These are phyloP conservation scores for Pica pica DNA, from an alignment of 2,113 vertebrate genomes.

Conservation along the genomic window DNA sequence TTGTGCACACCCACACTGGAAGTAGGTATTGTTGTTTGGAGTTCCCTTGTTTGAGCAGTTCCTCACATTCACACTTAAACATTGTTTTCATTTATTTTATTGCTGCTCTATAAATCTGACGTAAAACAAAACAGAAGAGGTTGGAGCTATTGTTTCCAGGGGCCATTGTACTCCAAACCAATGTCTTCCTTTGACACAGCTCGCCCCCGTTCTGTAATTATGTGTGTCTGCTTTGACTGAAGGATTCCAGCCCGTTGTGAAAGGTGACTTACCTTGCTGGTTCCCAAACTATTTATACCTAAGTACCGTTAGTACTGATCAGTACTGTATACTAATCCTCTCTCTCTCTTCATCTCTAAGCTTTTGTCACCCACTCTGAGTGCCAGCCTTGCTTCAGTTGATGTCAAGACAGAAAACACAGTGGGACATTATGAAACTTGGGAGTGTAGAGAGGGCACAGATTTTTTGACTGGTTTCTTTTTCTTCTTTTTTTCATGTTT, in stretches of 20 bases:
- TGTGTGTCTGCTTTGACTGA: neutral
- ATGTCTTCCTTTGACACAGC: neutral
- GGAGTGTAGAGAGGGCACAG: neutral
- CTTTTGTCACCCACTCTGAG: neutral
- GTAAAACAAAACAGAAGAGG: neutral
- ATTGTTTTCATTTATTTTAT: conserved; percentile 46
- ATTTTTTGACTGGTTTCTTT: neutral
- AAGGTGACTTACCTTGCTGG: neutral
- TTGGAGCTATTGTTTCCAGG: conserved; percentile 20
- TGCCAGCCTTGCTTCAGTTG: neutral
- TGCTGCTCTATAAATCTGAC: neutral
- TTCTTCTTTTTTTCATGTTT: neutral
- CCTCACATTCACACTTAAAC: conserved; percentile 23
- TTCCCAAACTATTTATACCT: neutral
- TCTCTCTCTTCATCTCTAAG: neutral
- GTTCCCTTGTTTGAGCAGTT: conserved; percentile 51
- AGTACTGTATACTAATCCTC: neutral
- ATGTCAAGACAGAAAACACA: neutral
- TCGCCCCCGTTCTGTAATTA: neutral
- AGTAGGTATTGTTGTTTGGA: conserved; percentile 42
- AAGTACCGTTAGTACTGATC: neutral
- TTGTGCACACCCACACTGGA: conserved; percentile 34
- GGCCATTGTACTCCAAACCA: neutral
- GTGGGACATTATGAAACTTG: neutral
- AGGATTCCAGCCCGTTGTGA: neutral